Conservation (phyloP, 2,888 invertebrate species). For the Netelia fuscicornis region DNA sequence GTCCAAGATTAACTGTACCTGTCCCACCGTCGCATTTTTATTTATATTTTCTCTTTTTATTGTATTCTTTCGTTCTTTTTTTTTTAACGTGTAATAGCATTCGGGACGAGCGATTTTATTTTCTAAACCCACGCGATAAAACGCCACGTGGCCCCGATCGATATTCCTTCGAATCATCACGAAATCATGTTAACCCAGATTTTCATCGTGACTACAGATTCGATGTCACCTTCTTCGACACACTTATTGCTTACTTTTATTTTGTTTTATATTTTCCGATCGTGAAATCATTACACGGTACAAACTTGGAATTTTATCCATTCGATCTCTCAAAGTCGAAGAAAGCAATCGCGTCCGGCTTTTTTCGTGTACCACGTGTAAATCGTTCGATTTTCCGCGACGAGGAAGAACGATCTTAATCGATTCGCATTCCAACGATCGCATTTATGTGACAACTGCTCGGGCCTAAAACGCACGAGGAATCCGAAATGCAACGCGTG, state of each 20-base stretch:
- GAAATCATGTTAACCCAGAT: slow-evolving; percentile 44
- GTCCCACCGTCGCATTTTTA: slow-evolving; percentile 31
- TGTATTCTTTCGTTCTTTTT: neutral
- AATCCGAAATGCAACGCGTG: slow-evolving; percentile 76
- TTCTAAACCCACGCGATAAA: slow-evolving; percentile 20
- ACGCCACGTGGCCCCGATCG: slow-evolving; percentile 44
- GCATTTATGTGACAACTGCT: slow-evolving; percentile 62
- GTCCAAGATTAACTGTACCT: slow-evolving; percentile 54
- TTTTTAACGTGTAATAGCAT: neutral
- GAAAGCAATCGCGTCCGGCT: slow-evolving; percentile 24
- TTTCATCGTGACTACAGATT: slow-evolving; percentile 23
- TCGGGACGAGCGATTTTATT: slow-evolving; percentile 23
- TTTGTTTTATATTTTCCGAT: neutral
- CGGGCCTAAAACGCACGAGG: slow-evolving; percentile 72
- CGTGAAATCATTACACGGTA: neutral
- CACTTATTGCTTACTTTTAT: neutral
- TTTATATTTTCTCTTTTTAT: neutral
- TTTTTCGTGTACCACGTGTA: slow-evolving; percentile 18
- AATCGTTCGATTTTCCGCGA: slow-evolving; percentile 48
- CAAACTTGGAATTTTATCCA: neutral
- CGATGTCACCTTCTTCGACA: neutral
- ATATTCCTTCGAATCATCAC: slow-evolving; percentile 6
- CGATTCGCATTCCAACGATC: slow-evolving; percentile 77
- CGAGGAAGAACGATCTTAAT: slow-evolving; percentile 27
- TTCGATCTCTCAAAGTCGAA: slow-evolving; percentile 39